Base-by-base conservation (phyloP, 2,888 invertebrate genomes). In the Standfussiana lucernea region DNA sequence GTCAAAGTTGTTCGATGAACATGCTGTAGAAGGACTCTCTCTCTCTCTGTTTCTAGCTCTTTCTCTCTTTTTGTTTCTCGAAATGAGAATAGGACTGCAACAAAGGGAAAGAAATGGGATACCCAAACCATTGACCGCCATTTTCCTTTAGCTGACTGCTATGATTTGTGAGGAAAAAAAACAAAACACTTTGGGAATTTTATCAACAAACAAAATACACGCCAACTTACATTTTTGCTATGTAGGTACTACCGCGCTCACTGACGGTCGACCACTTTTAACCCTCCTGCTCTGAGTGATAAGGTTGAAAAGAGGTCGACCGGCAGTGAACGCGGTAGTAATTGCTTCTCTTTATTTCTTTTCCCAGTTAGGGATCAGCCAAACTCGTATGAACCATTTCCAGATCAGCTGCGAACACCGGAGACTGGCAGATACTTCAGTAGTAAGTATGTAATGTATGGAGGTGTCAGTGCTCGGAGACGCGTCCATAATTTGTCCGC, bases 61-160 rank as follows among this genome's bases (percentile, higher is more conserved):
- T n/a, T n/a, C n/a, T n/a, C n/a, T n/a, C n/a, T n/a, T n/a, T n/a
- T n/a, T n/a, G 1, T 21, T 6, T 5, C 32, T 21, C 35, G 21
- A 61, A 61, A 61, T 35, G 21, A 61, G 35, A 32, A 61, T 35
- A 35, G 35, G 6, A 32, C 66, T 67, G 68, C 68, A 69, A 28
- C n/a, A 18, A 37, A 1, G 2, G 18, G 11, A 21, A 53, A 40
- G 11, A 8, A 72, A 72, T 28, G n/a, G 15, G 42, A 42, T 42
- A 10, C 13, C 74, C 42, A 56, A 35, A 8, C 32, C 35, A 42
- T 6, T 53, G 15, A 21, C 18, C 32, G 35, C 73, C 53, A 35
- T 35, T 73, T 74, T 73, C 32, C 32, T n/a, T 32, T 24, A 72
- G 37, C 15, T 42, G 42, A 59, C 42, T 47, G 15, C 8, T 72